A percentile compares a stretch with the other conserved stretches of the same genome.
These are phyloP conservation scores for Lysiphlebus fabarum DNA, from an alignment of 1,140 invertebrate species.

Conservation along the genomic window DNA sequence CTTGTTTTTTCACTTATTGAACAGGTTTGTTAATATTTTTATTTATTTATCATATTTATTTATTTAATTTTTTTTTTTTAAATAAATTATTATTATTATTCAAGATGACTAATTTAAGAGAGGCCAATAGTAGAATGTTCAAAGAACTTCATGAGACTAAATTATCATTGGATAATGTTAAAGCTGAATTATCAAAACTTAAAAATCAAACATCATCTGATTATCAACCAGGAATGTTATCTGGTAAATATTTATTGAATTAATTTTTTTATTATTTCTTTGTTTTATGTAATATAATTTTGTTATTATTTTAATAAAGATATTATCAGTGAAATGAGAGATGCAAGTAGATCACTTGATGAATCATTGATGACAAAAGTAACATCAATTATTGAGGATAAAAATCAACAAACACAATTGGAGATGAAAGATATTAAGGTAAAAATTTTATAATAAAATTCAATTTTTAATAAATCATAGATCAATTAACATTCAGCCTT, in stretches of 20 bases:
- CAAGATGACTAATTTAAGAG: slow-evolving; percentile 54
- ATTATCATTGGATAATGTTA: slow-evolving; percentile 53
- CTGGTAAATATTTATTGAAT: slow-evolving; percentile 40
- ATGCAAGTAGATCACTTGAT: slow-evolving; percentile 68
- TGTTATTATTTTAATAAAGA: slow-evolving; percentile 50
- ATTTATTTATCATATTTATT: background rate
- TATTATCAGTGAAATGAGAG: slow-evolving; percentile 71
- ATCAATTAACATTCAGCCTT: too few species aligned
- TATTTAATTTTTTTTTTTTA: background rate
- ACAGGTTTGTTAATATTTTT: slow-evolving; percentile 45
- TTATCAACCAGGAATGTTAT: slow-evolving; percentile 72
- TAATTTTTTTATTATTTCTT: slow-evolving; percentile 13
- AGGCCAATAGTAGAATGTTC: slow-evolving; percentile 56
- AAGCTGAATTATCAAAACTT: slow-evolving; percentile 50
- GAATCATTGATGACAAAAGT: slow-evolving; percentile 64
- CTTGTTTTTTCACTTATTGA: slow-evolving; percentile 53
- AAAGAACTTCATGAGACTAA: slow-evolving; percentile 57
- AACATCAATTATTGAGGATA: slow-evolving; percentile 61
- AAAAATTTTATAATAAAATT: too few species aligned
- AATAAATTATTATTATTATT: background rate
- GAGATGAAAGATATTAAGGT: slow-evolving; percentile 47
- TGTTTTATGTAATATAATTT: slow-evolving; percentile 8
- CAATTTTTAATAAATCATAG: too few species aligned
- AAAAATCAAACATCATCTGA: slow-evolving; percentile 47
- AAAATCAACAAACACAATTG: slow-evolving; percentile 38